These are phyloP conservation scores for Pithys albifrons DNA, from an alignment of 2,113 vertebrate genomes.

Conservation along the genomic window DNA sequence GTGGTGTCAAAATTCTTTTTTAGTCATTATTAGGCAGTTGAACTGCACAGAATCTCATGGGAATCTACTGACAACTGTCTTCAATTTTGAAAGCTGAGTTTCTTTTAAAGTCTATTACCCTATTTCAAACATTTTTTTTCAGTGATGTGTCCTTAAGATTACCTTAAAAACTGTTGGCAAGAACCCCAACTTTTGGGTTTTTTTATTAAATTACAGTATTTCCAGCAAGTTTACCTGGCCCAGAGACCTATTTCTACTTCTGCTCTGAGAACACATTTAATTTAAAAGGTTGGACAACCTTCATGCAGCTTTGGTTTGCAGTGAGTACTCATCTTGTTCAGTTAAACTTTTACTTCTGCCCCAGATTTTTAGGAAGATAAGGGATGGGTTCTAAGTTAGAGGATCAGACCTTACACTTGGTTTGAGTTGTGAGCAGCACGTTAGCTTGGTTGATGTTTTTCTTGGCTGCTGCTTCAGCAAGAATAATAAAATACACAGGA, in stretches of 20 bases:
- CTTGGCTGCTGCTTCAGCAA: background rate
- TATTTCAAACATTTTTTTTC: background rate
- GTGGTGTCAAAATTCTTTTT: background rate
- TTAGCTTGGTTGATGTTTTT: background rate
- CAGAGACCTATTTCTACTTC: background rate
- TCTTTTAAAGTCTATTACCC: background rate
- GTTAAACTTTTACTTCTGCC: background rate
- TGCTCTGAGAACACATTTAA: background rate
- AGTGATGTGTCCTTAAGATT: background rate
- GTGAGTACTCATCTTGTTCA: background rate
- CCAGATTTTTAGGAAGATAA: background rate
- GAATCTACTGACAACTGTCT: background rate
- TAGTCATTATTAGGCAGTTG: background rate
- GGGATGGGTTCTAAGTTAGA: background rate
- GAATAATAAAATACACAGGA: background rate
- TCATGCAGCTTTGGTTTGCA: background rate
- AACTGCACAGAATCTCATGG: background rate
- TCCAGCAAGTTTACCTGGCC: background rate
- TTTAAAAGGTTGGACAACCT: background rate
- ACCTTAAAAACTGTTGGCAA: background rate
- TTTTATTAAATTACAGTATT: background rate
- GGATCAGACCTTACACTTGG: background rate
- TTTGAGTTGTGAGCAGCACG: background rate
- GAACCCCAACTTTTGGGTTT: accelerated
- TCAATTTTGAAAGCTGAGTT: background rate